A percentile compares a stretch with the other conserved stretches of the same genome.
phyloP scores from a whole-genome alignment of 2,888 invertebrate genomes.

The Clusia tigrina region DNA sequence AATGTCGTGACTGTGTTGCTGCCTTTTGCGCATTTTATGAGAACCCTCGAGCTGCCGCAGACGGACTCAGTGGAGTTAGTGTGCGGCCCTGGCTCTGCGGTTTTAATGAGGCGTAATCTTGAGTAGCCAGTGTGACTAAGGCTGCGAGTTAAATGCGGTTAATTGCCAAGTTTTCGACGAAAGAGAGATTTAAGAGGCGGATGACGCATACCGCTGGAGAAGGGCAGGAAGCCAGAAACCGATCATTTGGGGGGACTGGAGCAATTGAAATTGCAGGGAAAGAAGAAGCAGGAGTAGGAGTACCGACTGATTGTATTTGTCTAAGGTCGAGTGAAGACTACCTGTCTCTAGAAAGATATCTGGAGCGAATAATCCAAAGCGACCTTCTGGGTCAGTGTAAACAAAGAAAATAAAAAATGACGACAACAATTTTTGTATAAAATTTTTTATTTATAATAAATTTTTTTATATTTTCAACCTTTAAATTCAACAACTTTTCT shows the following conservation, averaged over 20 bases:
- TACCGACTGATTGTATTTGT: conserved; percentile 25
- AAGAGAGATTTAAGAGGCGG: too few relatives aligned
- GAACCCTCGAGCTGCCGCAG: conserved; percentile 6
- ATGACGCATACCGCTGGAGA: too few relatives aligned
- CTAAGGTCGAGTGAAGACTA: too few relatives aligned
- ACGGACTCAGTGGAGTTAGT: conserved; percentile 8
- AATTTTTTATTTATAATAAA: conserved; percentile 24
- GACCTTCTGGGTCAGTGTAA: conserved; percentile 35
- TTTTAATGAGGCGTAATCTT: conserved; percentile 16
- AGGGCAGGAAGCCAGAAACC: too few relatives aligned
- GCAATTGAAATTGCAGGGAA: too few relatives aligned
- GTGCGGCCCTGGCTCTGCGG: neutral
- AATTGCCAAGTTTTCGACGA: too few relatives aligned
- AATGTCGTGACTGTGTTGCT: conserved; percentile 25
- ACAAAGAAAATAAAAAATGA: conserved; percentile 17
- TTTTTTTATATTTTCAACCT: conserved; percentile 25
- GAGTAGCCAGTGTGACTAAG: neutral
- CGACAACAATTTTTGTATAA: conserved; percentile 10
- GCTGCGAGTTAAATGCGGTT: conserved; percentile 2
- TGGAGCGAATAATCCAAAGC: conserved; percentile 31
- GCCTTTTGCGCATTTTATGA: conserved; percentile 19
- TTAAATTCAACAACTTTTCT: too few relatives aligned
- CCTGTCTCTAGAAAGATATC: neutral
- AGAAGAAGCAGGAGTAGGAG: too few relatives aligned
- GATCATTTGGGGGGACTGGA: too few relatives aligned